Evolutionary conservation across 2,888 invertebrate genomes (phyloP), one percentile per base, ranked within the genome.

Genomic region (Hypomecis punctinalis): DNA sequence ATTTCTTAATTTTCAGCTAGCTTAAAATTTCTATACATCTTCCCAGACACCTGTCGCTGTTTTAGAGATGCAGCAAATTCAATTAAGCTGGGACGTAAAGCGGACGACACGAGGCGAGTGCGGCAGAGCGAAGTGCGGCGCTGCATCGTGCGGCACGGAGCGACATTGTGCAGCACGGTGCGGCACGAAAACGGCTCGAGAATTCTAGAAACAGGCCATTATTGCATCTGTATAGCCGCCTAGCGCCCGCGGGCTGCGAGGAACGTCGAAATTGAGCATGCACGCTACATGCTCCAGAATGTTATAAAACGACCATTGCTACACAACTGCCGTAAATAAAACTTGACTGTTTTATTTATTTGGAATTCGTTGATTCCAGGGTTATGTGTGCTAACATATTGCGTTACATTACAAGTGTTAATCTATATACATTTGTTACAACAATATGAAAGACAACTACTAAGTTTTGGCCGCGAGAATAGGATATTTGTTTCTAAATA

Each of bases 61-160:
- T 49, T 52, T 11, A 42, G 42, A 57, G 52, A 52, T 40, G 46
- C 13, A 52, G 63, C 42, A 58, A 60, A 67, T 67, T 63, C 67
- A 61, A 67, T 67, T 61, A 63, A 61, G 46, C 35, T 33, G 48
- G 53, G 36, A 61, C 48, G 60, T 48, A 55, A 54, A 49, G 60
- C 46, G 45, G 39, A 43, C 7, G 39, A 36, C 49, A 8, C 5
- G 48, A 46, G 8, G 48, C 4, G 23, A 52, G 13, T n/a, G 55
- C 40, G 60, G 46, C 0, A 39, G 10, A 42, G 9, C 1, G 49
- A 42, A 36, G 59, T 10, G 13, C 39, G 51, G 39, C 6, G 51
- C 47, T 1, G 39, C 9, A 9, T 39, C 5, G n/a, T 11, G 61
- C 43, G 54, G 49, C 5, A 33, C 23, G 49, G n/a, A 0, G 45